Base-by-base conservation (phyloP, 2,797 vertebrate species). In the Petrocephalus schoutedeni region DNA sequence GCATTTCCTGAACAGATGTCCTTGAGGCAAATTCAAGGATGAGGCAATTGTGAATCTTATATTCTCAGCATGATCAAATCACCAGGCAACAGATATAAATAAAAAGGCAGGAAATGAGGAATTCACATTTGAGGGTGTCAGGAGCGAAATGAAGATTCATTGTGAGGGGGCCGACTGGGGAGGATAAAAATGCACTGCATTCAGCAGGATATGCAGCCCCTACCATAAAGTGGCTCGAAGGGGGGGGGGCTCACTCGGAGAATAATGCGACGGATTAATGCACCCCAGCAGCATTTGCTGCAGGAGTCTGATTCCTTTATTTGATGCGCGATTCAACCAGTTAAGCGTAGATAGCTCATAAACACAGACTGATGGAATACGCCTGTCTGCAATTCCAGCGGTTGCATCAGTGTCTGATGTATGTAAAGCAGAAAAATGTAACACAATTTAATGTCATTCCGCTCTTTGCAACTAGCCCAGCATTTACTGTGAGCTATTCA, bases 161-260 rank as follows among this genome's bases (percentile, higher is more conserved):
- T 93, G 94, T 92, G 92, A 92, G 92, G 91, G 91, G 90, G 88
- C 89, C 90, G 88, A 92, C 89, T 91, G 91, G 90, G 90, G 94
- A 95, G 92, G 95, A 19, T 77, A 87, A 61, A 89, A 51, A 58
- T 61, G 58, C 74, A 89, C 16, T 88, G 14, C 10, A 58, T 41
- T n/a, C 64, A 89, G 67, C 41, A 59, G 71, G 32, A 28, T 36
- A 59, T 71, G 54, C 54, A 23, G 19, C 23, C 86, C 19, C 21
- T 49, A 36, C 71, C 94, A 96, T 95, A 96, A 96, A 96, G 96
- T 96, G 97, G 97, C 95, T 95, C 95, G 96, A 96, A 96, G 96
- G 96, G 96, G 96, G 74, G 36, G 45, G 10, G 7, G 49, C 23
- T 57, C 12, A 53, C 82, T 14, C 8, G 2, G 51, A 14, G 74